phyloP scores from a whole-genome alignment of 2,888 invertebrate species.

The Tinea semifulvella region DNA sequence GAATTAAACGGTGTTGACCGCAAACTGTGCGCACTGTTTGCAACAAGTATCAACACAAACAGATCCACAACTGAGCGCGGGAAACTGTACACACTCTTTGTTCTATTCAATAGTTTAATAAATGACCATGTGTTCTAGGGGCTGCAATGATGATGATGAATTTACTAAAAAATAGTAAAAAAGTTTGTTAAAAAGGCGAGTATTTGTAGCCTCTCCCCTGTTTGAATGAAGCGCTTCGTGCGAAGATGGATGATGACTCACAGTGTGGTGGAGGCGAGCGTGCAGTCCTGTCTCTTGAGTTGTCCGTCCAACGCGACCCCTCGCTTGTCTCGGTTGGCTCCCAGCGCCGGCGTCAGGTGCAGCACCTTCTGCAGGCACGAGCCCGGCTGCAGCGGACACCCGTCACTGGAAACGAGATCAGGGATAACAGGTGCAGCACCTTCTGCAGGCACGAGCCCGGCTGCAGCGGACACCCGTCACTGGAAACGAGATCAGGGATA shows the following conservation, averaged over 20 bases:
- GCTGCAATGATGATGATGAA: too few relatives aligned
- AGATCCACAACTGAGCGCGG: too few relatives aligned
- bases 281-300: conserved; percentile 82
- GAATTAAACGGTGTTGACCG: too few relatives aligned
- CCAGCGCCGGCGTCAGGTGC: conserved; percentile 80
- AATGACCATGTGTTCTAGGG: too few relatives aligned
- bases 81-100: too few relatives aligned
- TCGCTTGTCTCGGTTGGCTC: conserved; percentile 82
- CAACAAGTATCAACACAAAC: too few relatives aligned
- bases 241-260: conserved; percentile 56
- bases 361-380: conserved; percentile 89
- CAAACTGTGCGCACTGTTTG: too few relatives aligned
- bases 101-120: too few relatives aligned
- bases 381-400: conserved; percentile 88
- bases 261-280: conserved; percentile 93
- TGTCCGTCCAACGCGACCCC: conserved; percentile 94
- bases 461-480: neutral
- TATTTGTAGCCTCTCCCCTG: too few relatives aligned
- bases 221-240: neutral
- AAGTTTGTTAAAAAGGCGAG: too few relatives aligned
- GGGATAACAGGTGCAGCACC: neutral
- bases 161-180: too few relatives aligned
- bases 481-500: too few relatives aligned
- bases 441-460: neutral
- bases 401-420: conserved; percentile 69